phyloP scores from a whole-genome alignment of 2,797 vertebrate species.

The Centropyge bicolor region DNA sequence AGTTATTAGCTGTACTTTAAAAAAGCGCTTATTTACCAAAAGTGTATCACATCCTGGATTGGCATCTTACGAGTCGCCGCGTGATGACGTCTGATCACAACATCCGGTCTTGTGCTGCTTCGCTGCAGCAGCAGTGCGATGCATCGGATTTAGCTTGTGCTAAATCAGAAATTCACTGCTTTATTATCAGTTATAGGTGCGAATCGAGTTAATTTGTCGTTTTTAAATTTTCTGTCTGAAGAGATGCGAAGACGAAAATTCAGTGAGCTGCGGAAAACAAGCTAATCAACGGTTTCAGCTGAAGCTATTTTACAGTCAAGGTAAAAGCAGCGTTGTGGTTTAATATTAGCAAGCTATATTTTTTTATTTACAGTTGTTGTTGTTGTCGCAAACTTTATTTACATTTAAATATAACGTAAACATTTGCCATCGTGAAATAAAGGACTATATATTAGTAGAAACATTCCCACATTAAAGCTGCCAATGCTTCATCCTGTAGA shows the following conservation, averaged over 20 bases:
- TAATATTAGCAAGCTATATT: background rate
- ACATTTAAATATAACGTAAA: background rate
- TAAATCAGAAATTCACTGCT: background rate
- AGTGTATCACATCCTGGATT: fast-evolving
- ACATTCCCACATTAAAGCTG: background rate
- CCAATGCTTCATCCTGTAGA: background rate
- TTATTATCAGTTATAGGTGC: fast-evolving
- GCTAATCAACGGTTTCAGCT: background rate
- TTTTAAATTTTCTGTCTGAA: background rate
- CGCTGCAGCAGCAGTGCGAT: background rate
- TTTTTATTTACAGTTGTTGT: background rate
- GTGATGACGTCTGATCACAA: constrained; percentile 46
- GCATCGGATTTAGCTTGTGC: background rate
- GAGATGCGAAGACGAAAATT: constrained; percentile 17
- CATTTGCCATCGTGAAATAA: too few relatives aligned
- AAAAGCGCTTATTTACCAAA: background rate
- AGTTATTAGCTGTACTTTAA: fast-evolving
- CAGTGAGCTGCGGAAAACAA: background rate
- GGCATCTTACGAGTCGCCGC: constrained; percentile 13
- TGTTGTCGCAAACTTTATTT: background rate
- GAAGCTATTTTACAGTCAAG: constrained; percentile 25
- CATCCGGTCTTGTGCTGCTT: constrained; percentile 1
- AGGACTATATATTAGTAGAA: background rate
- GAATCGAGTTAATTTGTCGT: fast-evolving
- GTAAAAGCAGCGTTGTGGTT: background rate